Evolutionary conservation across 2,113 vertebrate species (phyloP), one percentile per base, ranked within the genome.

Genomic region (Dromaius novaehollandiae): DNA sequence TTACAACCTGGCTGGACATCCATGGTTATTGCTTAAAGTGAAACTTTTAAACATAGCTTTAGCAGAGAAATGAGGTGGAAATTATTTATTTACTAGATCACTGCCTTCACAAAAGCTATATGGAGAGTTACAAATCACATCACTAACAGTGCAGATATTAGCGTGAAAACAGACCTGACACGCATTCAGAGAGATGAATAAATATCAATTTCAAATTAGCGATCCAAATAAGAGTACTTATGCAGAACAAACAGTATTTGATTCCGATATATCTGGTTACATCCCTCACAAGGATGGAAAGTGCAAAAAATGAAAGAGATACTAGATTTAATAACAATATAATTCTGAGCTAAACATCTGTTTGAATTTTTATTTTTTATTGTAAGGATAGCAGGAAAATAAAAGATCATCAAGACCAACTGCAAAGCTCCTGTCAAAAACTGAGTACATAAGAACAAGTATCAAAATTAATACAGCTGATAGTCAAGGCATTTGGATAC

Each of bases 121-220:
- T 2, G 4, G 34, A 53, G 40, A 88, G 40, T 68, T 90, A 28
- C 80, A 90, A 96, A 82, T 38, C 17, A 69, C 20, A 55, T 28
- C 1, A 1, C 51, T 77, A 79, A 48, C 20, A 36, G 16, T 50
- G 44, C 0, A 1, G 50, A 24, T 74, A 38, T 15, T 46, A 34
- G 12, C 34, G 51, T 56, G 12, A 82, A 77, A 83, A 9, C 24
- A 10, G 64, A 78, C 16, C 26, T 65, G 79, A 77, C 1, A 2
- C 8, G 36, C 38, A 94, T 51, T 87, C 53, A 73, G 25, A 88
- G 25, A 91, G 6, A 74, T 26, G 4, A 93, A 61, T 34, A 77
- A 88, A 77, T 40, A 88, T 0, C 0, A 75, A 55, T 70, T 93
- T 75, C 64, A 84, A 84, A 84, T 68, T 55, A 83, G 32, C 24